A percentile compares a stretch with the other conserved stretches of the same genome.
Conservation (phyloP, 2,797 vertebrate species). For the Cetoscarus ocellatus region DNA sequence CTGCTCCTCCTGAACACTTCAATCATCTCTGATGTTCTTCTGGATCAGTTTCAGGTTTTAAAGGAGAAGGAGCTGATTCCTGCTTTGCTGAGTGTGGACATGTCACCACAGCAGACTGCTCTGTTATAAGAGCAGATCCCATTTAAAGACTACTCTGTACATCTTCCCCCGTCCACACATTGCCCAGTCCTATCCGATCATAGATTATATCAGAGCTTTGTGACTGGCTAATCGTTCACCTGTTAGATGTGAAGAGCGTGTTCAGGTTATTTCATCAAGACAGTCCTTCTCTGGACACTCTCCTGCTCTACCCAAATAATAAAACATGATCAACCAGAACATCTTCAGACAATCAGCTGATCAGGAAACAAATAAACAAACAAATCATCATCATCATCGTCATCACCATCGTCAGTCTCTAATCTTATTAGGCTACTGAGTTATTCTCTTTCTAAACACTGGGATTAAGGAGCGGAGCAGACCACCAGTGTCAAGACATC, state of each 20-base stretch:
- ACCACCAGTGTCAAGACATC: conserved; percentile 94
- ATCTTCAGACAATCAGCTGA: conserved; percentile 90
- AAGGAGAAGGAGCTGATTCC: too few relatives aligned
- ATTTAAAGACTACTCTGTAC: too few relatives aligned
- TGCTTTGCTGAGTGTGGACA: too few relatives aligned
- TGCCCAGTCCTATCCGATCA: too few relatives aligned
- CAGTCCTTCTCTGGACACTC: conserved; percentile 38
- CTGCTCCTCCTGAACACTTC: too few relatives aligned
- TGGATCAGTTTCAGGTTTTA: too few relatives aligned
- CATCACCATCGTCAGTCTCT: conserved; percentile 70
- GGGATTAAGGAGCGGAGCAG: conserved; percentile 95
- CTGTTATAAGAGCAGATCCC: too few relatives aligned
- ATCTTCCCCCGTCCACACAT: too few relatives aligned
- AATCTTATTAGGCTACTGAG: conserved; percentile 90
- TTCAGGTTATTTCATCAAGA: conserved; percentile 76
- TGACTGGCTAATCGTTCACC: background rate
- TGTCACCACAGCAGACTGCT: too few relatives aligned
- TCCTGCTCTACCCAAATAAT: conserved; percentile 46
- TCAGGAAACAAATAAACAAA: conserved; percentile 78
- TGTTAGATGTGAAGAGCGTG: conserved; percentile 47
- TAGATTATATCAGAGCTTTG: too few relatives aligned
- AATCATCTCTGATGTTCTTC: too few relatives aligned
- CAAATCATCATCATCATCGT: conserved; percentile 62
- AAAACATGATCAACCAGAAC: conserved; percentile 70
- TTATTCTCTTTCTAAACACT: conserved; percentile 94